A percentile compares a stretch with the other conserved stretches of the same genome.
Evolutionary conservation across 2,113 vertebrate species (phyloP).

Genomic region (Pelusios castaneus): DNA sequence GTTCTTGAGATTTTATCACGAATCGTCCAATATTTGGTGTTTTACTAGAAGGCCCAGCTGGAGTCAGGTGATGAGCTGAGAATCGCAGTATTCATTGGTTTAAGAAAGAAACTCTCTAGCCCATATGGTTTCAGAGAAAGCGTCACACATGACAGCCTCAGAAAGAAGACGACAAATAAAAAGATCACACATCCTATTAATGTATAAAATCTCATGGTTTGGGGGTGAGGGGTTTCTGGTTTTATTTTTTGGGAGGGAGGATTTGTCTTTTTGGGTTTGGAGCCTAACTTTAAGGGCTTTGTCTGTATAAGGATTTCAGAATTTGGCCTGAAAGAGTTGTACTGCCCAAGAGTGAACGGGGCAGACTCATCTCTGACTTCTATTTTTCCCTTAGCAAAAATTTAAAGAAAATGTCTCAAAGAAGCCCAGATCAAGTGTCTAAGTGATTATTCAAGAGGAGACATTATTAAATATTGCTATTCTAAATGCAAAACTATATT

Average conservation of each 20-base stretch:
- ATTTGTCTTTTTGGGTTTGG: no score
- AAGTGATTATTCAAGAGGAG: neutral
- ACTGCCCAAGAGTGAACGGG: neutral
- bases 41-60: neutral
- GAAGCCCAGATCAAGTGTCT: neutral
- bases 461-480: accelerated
- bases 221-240: neutral
- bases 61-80: neutral
- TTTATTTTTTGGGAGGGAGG: no score
- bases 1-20: neutral
- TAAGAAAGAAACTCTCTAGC: neutral
- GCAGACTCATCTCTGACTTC: neutral
- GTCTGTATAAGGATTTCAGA: neutral
- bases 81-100: accelerated
- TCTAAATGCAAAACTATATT: accelerated
- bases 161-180: neutral
- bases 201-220: neutral
- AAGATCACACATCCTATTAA: neutral
- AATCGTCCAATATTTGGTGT: accelerated
- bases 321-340: neutral
- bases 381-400: neutral
- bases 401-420: neutral
- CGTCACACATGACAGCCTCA: accelerated
- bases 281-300: neutral
- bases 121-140: neutral